phyloP scores from a whole-genome alignment of 2,888 invertebrate genomes.

The Griposia aprilina region DNA sequence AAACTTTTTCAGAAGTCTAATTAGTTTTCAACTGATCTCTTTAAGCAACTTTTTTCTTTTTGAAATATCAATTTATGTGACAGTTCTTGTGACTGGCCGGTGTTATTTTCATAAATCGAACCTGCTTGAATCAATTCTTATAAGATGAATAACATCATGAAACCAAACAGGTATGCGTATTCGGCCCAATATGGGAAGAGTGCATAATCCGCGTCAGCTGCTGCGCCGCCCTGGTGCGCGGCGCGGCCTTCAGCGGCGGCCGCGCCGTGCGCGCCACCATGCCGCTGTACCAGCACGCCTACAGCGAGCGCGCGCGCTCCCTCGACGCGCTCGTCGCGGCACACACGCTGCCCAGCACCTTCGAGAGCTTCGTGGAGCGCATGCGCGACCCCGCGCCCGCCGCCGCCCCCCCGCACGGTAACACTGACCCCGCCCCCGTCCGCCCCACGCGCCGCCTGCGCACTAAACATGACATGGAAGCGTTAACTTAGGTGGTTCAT shows the following conservation, averaged over 20 bases:
- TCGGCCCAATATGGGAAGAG: slow-evolving; percentile 99
- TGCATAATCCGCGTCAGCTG: slow-evolving; percentile 91
- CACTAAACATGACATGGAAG: slow-evolving; percentile 48
- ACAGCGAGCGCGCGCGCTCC: slow-evolving; percentile 96
- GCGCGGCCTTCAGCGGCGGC: slow-evolving; percentile 97
- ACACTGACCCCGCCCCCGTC: slow-evolving; percentile 47
- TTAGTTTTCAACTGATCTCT: background rate
- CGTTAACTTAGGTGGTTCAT: slow-evolving; percentile 48
- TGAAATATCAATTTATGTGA: background rate
- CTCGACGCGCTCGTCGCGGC: slow-evolving; percentile 96
- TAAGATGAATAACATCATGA: background rate
- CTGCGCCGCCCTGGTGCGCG: slow-evolving; percentile 95
- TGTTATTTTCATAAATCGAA: background rate
- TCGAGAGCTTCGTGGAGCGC: slow-evolving; percentile 93
- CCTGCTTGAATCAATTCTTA: background rate
- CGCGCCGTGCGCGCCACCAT: slow-evolving; percentile 97
- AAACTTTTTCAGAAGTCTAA: background rate
- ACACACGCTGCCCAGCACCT: slow-evolving; percentile 96
- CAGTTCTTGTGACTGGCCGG: background rate
- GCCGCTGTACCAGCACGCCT: slow-evolving; percentile 97
- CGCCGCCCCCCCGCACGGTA: slow-evolving; percentile 52
- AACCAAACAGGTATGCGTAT: slow-evolving; percentile 93
- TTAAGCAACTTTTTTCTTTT: background rate
- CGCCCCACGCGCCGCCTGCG: slow-evolving; percentile 45
- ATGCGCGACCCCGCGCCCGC: slow-evolving; percentile 80